Evolutionary conservation across 2,113 vertebrate species (phyloP).

Genomic region (Paracanthobrama guichenoti): DNA sequence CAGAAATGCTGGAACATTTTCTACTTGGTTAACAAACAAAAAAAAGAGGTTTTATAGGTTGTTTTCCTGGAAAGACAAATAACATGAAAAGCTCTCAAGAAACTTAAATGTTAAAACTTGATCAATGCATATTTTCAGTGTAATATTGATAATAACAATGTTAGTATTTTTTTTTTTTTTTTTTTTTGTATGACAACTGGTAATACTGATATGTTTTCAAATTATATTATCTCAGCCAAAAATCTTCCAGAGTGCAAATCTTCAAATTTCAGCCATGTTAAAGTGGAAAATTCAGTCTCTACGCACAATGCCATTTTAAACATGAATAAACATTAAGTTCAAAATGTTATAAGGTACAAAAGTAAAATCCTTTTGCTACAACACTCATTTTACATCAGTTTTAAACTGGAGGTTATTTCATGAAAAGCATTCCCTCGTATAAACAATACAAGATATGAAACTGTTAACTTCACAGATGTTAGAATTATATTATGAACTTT

Average conservation of each 20-base stretch:
- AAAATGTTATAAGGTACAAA: neutral
- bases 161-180: slow-evolving; percentile 35
- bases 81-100: neutral
- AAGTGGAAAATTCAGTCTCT: neutral
- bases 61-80: slow-evolving; percentile 5
- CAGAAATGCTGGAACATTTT: slow-evolving; percentile 4
- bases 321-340: neutral
- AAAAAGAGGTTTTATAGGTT: slow-evolving; percentile 20
- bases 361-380: neutral
- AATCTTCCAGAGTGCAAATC: slow-evolving; percentile 4
- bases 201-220: slow-evolving; percentile 13
- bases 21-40: neutral
- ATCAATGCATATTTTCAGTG: neutral
- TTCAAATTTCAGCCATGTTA: slow-evolving; percentile 8
- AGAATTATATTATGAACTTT: neutral
- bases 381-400: neutral
- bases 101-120: neutral
- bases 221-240: neutral
- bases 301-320: neutral
- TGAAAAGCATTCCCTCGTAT: neutral
- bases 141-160: slow-evolving; percentile 33
- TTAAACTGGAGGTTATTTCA: slow-evolving; percentile 13
- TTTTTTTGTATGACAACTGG: slow-evolving; percentile 21
- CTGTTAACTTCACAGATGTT: slow-evolving; percentile 21
- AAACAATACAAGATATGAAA: neutral